Conservation (phyloP, 2,113 vertebrate species). For the Galemys pyrenaicus region DNA sequence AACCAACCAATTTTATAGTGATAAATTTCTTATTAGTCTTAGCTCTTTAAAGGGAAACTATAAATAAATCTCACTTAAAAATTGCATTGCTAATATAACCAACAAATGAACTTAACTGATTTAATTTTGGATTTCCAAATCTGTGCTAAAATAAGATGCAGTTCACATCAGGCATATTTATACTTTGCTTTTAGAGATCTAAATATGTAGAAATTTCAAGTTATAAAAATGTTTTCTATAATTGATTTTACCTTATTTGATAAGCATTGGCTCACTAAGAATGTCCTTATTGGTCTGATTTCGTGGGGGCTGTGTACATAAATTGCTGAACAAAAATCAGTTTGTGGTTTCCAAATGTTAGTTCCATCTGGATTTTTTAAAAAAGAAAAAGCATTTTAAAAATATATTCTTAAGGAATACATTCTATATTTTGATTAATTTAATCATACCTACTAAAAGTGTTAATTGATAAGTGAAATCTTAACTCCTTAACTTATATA, state of each 20-base stretch:
- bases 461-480: slow-evolving; percentile 36
- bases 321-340: slow-evolving; percentile 6
- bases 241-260: slow-evolving; percentile 18
- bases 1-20: background rate
- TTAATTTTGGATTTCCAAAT: slow-evolving; percentile 17
- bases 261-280: slow-evolving; percentile 11
- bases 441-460: background rate
- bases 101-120: background rate
- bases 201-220: background rate
- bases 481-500: background rate
- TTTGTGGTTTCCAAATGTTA: slow-evolving; percentile 52
- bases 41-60: background rate
- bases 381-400: slow-evolving; percentile 25
- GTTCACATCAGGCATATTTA: background rate
- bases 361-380: slow-evolving; percentile 50
- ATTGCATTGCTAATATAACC: background rate
- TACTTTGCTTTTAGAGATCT: background rate
- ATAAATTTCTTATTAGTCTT: slow-evolving; percentile 29
- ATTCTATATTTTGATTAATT: slow-evolving; percentile 45
- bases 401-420: background rate
- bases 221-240: background rate
- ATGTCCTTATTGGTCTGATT: slow-evolving; percentile 4
- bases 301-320: background rate
- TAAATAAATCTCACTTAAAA: slow-evolving; percentile 11
- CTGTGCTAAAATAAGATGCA: background rate